Conservation (phyloP, 2,797 vertebrate genomes). For the Philypnodon macrostomus region DNA sequence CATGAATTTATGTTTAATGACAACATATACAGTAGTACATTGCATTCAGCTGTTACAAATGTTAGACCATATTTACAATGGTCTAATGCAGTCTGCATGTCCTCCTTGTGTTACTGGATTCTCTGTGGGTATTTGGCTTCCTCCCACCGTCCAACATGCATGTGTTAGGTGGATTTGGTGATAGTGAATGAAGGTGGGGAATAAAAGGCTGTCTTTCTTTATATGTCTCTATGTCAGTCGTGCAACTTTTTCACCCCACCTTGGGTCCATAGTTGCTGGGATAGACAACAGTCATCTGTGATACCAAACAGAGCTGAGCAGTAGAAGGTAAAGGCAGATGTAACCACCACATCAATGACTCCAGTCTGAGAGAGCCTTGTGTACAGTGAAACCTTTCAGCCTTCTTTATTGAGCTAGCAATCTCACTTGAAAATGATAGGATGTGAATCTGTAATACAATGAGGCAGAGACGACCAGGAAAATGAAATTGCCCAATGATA, state of each 20-base stretch:
- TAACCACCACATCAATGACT: not conserved
- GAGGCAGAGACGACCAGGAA: constrained; percentile 15
- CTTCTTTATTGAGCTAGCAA: constrained; percentile 2
- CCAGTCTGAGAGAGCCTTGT: not conserved
- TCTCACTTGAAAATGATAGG: constrained; percentile 18
- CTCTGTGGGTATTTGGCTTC: too few species aligned
- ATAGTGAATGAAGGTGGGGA: too few species aligned
- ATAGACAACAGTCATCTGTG: too few species aligned
- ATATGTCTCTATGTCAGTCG: too few species aligned
- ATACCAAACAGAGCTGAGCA: too few species aligned
- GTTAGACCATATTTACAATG: not conserved
- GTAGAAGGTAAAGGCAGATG: too few species aligned
- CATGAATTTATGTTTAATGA: not conserved
- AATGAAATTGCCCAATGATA: constrained; percentile 30
- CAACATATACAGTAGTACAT: not conserved
- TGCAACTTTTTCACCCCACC: too few species aligned
- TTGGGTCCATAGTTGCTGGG: too few species aligned
- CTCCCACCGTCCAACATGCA: too few species aligned
- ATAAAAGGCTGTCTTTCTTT: too few species aligned
- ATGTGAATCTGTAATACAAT: constrained; percentile 22
- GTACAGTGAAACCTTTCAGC: not conserved
- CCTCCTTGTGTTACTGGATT: too few species aligned
- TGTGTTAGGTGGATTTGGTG: too few species aligned
- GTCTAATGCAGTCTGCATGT: not conserved
- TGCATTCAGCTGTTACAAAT: not conserved